Conservation (phyloP, 2,797 vertebrate genomes). For the Anabas testudineus region DNA sequence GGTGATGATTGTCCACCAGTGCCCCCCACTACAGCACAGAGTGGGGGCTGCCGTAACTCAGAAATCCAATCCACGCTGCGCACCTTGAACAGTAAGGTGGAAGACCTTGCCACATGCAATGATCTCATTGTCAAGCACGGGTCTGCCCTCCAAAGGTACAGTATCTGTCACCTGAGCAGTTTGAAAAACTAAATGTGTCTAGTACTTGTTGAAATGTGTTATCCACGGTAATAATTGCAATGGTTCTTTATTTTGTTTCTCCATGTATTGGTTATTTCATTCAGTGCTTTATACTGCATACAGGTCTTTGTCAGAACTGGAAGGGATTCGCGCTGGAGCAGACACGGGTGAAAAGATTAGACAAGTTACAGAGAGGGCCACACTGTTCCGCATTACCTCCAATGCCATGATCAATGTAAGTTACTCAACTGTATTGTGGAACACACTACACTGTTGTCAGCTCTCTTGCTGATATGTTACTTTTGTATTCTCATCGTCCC, state of each 20-base stretch:
- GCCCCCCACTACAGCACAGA: conserved; percentile 81
- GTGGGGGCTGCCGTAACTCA: conserved; percentile 85
- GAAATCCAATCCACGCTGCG: conserved; percentile 94
- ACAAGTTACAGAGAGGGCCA: conserved; percentile 95
- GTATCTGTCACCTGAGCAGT: neutral
- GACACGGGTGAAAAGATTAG: conserved; percentile 94
- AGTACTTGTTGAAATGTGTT: too few relatives aligned
- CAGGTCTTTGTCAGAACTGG: conserved; percentile 95
- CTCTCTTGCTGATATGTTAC: conserved; percentile 14
- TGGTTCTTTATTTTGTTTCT: neutral
- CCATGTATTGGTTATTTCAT: neutral
- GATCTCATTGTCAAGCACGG: conserved; percentile 98
- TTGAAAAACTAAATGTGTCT: neutral
- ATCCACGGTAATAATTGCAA: neutral
- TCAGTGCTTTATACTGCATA: conserved; percentile 54
- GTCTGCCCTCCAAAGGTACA: conserved; percentile 91
- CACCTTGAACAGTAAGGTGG: conserved; percentile 93
- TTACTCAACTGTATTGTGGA: neutral
- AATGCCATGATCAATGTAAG: conserved; percentile 99
- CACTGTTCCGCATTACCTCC: conserved; percentile 96
- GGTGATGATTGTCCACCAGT: conserved; percentile 90
- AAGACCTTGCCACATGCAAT: conserved; percentile 96
- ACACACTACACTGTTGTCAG: neutral
- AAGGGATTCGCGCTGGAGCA: conserved; percentile 86
- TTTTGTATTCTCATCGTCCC: conserved; percentile 7